Conservation (phyloP, 2,888 invertebrate species). For the Carcina quercana region DNA sequence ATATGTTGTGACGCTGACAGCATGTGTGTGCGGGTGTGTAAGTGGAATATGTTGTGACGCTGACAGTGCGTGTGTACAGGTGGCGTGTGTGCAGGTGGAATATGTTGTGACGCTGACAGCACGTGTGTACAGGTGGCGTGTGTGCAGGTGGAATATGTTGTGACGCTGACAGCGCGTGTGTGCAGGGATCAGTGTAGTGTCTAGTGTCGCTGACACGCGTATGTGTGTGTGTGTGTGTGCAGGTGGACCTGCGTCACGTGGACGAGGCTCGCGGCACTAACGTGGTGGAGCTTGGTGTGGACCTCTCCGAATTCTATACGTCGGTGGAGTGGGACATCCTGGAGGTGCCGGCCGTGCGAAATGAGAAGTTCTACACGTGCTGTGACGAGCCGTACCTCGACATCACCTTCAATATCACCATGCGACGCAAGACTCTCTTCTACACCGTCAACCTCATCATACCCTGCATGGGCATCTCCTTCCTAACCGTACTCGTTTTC, state of each 20-base stretch:
- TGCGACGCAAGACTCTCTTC: slow-evolving; percentile 96
- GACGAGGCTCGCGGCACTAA: slow-evolving; percentile 92
- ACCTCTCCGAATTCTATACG: slow-evolving; percentile 97
- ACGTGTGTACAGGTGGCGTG: too few relatives aligned
- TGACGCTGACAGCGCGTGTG: too few relatives aligned
- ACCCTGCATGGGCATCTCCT: slow-evolving; percentile 97
- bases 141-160: too few relatives aligned
- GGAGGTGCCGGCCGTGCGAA: slow-evolving; percentile 94
- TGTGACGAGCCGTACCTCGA: slow-evolving; percentile 97
- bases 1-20: too few relatives aligned
- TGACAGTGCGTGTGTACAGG: too few relatives aligned
- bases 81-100: too few relatives aligned
- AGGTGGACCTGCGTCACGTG: slow-evolving; percentile 94
- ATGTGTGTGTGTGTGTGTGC: slow-evolving; percentile 4
- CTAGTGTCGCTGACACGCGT: background rate
- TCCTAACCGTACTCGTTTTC: slow-evolving; percentile 97
- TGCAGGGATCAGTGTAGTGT: too few relatives aligned
- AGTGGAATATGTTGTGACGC: too few relatives aligned
- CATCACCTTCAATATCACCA: slow-evolving; percentile 98
- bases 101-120: too few relatives aligned
- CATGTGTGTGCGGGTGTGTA: too few relatives aligned
- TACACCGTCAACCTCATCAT: slow-evolving; percentile 98
- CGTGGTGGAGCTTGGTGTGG: slow-evolving; percentile 94
- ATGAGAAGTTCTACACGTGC: slow-evolving; percentile 96
- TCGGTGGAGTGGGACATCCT: slow-evolving; percentile 99